Evolutionary conservation across 1,140 invertebrate species (phyloP).

Genomic region (Neelides sp.): DNA sequence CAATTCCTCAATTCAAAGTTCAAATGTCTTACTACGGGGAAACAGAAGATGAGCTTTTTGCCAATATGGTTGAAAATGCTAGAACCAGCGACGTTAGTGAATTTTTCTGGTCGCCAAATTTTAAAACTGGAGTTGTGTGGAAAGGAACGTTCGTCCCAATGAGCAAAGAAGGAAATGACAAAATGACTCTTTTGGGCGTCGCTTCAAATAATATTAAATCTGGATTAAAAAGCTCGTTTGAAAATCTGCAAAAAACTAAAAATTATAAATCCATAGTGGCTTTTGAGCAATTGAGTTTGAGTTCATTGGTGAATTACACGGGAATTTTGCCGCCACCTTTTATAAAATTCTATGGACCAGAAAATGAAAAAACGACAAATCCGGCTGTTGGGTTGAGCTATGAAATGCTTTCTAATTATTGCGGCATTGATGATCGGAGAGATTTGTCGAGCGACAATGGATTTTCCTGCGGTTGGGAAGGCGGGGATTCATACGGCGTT

Average conservation of each 20-base stretch:
- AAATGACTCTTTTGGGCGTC: background rate
- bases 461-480: no score
- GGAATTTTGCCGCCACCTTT: background rate
- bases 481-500: background rate
- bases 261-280: background rate
- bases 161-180: background rate
- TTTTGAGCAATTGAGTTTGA: background rate
- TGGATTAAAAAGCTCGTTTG: background rate
- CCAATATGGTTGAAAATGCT: background rate
- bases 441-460: no score
- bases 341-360: background rate
- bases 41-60: background rate
- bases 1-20: background rate
- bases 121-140: background rate
- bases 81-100: background rate
- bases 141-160: background rate
- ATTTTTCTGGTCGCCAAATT: slow-evolving; percentile 1
- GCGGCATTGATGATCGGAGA: no score
- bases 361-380: background rate
- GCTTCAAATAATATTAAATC: background rate
- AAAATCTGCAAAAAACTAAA: background rate
- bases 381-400: background rate
- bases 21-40: background rate
- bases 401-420: no score
- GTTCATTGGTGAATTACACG: background rate